These are phyloP conservation scores for Gryllus longicercus DNA, from an alignment of 2,888 invertebrate species.

Conservation along the genomic window DNA sequence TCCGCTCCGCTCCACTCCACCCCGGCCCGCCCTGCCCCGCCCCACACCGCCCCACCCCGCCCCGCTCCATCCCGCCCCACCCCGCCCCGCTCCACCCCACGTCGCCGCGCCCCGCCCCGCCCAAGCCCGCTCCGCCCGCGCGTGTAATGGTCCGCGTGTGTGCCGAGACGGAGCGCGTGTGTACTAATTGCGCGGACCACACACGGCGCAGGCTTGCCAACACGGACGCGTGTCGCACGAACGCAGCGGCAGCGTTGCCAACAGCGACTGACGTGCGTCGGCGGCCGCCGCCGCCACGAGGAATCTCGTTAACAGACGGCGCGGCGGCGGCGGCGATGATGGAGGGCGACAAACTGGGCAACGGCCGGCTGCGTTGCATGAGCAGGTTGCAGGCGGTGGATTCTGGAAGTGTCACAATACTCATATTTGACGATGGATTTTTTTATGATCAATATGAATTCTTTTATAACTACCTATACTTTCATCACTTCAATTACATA, in stretches of 20 bases:
- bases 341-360: too few relatives aligned
- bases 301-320: constrained; percentile 17
- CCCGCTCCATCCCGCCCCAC: too few relatives aligned
- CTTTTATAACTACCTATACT: too few relatives aligned
- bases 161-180: neutral
- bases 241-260: constrained; percentile 7
- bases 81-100: neutral
- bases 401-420: too few relatives aligned
- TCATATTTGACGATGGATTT: too few relatives aligned
- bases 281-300: neutral
- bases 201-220: constrained; percentile 10
- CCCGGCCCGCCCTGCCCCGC: too few relatives aligned
- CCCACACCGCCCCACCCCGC: too few relatives aligned
- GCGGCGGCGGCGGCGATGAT: neutral
- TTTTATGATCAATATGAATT: too few relatives aligned
- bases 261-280: neutral
- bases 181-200: constrained; percentile 7
- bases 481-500: too few relatives aligned
- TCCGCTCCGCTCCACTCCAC: too few relatives aligned
- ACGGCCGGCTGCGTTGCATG: too few relatives aligned
- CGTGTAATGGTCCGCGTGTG: neutral
- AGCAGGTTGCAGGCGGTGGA: too few relatives aligned
- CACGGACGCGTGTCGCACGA: constrained; percentile 17
- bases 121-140: neutral
- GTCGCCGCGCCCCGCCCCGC: neutral